Evolutionary conservation across 2,797 vertebrate genomes (phyloP).

Genomic region (Erethizon dorsatum): DNA sequence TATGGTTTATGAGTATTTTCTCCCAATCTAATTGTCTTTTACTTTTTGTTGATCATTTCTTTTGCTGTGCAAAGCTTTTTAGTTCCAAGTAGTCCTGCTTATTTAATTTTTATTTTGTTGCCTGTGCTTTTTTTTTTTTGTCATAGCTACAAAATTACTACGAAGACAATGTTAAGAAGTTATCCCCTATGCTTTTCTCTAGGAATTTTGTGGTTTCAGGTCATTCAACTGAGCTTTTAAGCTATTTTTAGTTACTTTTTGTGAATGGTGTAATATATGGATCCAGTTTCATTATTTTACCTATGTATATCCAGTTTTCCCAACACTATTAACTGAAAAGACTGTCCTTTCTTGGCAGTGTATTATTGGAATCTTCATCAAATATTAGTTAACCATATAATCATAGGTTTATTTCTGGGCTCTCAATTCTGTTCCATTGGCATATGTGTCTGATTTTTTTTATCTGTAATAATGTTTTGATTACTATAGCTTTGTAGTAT

Average conservation of each 20-base stretch:
- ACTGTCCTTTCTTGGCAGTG: not conserved
- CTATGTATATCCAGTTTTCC: not conserved
- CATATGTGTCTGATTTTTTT: not conserved
- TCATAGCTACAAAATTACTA: not conserved
- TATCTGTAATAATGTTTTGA: not conserved
- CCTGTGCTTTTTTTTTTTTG: not conserved
- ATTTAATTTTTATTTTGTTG: not conserved
- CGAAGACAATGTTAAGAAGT: not conserved
- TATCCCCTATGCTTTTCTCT: not conserved
- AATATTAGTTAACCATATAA: not conserved
- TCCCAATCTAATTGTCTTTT: not conserved
- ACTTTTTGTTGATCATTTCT: not conserved
- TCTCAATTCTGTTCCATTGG: not conserved
- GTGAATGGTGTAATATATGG: not conserved
- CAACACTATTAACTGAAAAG: not conserved
- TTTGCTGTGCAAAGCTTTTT: not conserved
- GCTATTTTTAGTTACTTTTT: not conserved
- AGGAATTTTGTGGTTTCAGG: not conserved
- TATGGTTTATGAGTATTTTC: not conserved
- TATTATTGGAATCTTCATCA: not conserved
- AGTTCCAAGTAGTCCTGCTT: not conserved
- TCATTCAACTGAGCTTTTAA: not conserved
- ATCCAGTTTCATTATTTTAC: not conserved
- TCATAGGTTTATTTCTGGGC: not conserved
- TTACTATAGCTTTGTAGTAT: not conserved